Base-by-base conservation (phyloP, 30 jellyfish, hydroid and myxozoan genomes). In the Catostylus mosaicus region DNA sequence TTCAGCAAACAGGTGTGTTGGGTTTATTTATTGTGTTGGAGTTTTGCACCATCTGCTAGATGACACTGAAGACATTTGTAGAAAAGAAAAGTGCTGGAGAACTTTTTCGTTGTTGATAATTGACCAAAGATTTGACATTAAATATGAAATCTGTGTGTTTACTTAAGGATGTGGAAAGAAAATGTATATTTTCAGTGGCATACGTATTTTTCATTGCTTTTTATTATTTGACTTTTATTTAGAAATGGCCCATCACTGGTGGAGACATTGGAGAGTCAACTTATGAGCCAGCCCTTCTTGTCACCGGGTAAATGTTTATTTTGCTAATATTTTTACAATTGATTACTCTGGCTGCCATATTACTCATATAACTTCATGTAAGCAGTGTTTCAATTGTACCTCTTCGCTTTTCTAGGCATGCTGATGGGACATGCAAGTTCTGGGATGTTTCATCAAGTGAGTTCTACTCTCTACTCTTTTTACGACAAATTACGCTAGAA, bases 401-500 rank as follows among this genome's bases (percentile, higher is more conserved):
- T 7, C n/a, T 67, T 35, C 36, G 40, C 7, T 34, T 67, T 50
- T 61, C 27, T 65, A 94, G 99, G 40, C 99, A 94, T 78, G 97
- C 96, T 4, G 99, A 94, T 83, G 99, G 99, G 19, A 61, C 89
- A 59, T 89, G 95, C 67, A 94, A 89, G 61, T 88, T 94, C 48
- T 94, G 99, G 99, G 99, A 94, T 56, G 97, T 91, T 7, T 82
- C 96, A 2, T 88, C 99, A 61, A 88, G 99, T 94, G 75, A 83
- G 99, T 22, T 52, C 7, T 52, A 6, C 30, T 45, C 48, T 38
- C 75, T 40, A 5, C 14, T 14, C 7, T 40, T 40, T 14, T 40
- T 40, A 14, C 54, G 11, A 40, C 54, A 40, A 40, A 40, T 40
- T 7, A 40, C 11, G 54, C 14, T 40, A 40, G 7, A n/a, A n/a